These are phyloP conservation scores for Carassius auratus DNA, from an alignment of 2,113 vertebrate species.

Conservation along the genomic window DNA sequence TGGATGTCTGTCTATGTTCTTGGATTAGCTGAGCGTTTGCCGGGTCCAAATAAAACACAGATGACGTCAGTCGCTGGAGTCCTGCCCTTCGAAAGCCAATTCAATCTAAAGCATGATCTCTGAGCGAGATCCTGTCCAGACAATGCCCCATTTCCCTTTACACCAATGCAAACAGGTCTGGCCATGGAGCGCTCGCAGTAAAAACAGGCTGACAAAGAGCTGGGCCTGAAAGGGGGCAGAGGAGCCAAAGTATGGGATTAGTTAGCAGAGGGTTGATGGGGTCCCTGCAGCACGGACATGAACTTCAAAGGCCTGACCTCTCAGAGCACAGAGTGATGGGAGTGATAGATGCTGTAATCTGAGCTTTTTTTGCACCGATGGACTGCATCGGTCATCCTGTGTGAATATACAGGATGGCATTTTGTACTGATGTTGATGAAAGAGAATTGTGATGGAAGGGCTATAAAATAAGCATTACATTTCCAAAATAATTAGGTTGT, in stretches of 20 bases:
- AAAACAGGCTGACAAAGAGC: slow-evolving; percentile 48
- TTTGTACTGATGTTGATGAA: not conserved
- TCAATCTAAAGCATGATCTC: slow-evolving; percentile 71
- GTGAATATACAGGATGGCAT: not conserved
- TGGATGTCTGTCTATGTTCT: slow-evolving; percentile 67
- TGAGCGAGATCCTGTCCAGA: slow-evolving; percentile 79
- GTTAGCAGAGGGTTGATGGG: slow-evolving; percentile 57
- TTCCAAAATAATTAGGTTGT: not conserved
- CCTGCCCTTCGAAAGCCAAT: slow-evolving; percentile 62
- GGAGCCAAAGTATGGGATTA: slow-evolving; percentile 55
- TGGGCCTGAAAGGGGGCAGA: not conserved
- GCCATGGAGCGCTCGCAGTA: slow-evolving; percentile 51
- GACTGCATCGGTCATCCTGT: not conserved
- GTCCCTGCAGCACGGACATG: slow-evolving; percentile 29
- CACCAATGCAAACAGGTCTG: slow-evolving; percentile 74
- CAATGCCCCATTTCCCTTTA: slow-evolving; percentile 74
- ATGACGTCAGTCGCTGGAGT: slow-evolving; percentile 64
- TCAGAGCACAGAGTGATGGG: slow-evolving; percentile 35
- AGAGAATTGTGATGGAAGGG: not conserved
- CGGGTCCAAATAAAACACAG: slow-evolving; percentile 76
- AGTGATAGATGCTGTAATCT: slow-evolving; percentile 27
- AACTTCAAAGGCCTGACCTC: slow-evolving; percentile 57
- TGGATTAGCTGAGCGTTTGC: slow-evolving; percentile 66
- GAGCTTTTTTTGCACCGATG: slow-evolving; percentile 40
- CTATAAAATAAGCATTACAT: not conserved